Evolutionary conservation across 2,888 invertebrate genomes (phyloP).

Genomic region (Synanthedon vespiformis): DNA sequence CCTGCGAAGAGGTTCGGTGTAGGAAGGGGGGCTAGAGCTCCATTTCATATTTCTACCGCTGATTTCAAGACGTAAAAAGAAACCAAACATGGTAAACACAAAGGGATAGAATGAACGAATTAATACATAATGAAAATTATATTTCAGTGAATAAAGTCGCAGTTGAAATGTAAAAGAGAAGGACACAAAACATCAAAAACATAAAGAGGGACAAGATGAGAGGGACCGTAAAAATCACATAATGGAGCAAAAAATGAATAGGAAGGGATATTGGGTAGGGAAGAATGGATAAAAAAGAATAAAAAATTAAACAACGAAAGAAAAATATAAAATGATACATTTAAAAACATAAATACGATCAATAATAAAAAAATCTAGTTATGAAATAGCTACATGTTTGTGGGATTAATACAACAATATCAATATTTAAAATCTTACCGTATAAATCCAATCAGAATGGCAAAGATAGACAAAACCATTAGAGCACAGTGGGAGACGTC

Average conservation of each 20-base stretch:
- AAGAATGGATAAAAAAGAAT: constrained; percentile 14
- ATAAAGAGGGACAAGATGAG: neutral
- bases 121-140: neutral
- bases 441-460: constrained; percentile 91
- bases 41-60: constrained; percentile 66
- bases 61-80: constrained; percentile 13
- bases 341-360: neutral
- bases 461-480: constrained; percentile 88
- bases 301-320: constrained; percentile 17
- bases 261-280: constrained; percentile 5
- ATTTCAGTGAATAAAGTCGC: neutral
- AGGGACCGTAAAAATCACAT: neutral
- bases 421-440: constrained; percentile 67
- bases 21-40: constrained; percentile 62
- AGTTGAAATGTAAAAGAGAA: neutral
- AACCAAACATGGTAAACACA: constrained; percentile 43
- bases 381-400: neutral
- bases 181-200: neutral
- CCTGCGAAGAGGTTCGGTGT: constrained; percentile 73
- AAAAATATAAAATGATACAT: neutral
- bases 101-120: constrained; percentile 4
- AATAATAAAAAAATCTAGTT: constrained; percentile 4
- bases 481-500: constrained; percentile 91
- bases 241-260: constrained; percentile 8
- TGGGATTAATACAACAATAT: too few species aligned